Evolutionary conservation across 2,113 vertebrate genomes (phyloP), one percentile per base, ranked within the genome.

Genomic region (Albula glossodonta): DNA sequence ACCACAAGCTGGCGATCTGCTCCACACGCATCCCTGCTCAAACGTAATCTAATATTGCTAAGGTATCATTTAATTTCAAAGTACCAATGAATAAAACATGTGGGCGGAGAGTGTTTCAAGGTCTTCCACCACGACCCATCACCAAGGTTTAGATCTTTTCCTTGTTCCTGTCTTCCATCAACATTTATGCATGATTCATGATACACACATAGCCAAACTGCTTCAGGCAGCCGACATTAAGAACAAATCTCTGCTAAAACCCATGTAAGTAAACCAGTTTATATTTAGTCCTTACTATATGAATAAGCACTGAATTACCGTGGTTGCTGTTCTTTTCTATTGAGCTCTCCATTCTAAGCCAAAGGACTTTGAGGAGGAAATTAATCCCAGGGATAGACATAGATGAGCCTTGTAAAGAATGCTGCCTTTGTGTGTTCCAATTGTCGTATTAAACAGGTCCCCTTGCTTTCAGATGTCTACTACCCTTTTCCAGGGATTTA

Each of bases 241-340:
- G 80, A 60, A 78, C 81, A 77, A 78, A 80, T 66, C 74, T 41
- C 74, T 80, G 22, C 48, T 19, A 51, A 19, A 66, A 66, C 66
- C 15, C 8, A 50, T 66, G 53, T 41, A 87, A 84, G 53, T 63
- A 84, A 80, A 87, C 74, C 19, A 12, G 79, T 83, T 41, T 51
- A 86, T 66, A 84, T 83, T 84, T 83, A 81, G 13, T 52, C 78
- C 25, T 80, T n/a, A 6, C 49, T 80, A 25, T 83, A 77, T 83
- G 53, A 52, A 84, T 1, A 49, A n/a, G 70, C 25, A 77, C 70
- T 77, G 70, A 77, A 41, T 41, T 22, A 60, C 56, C 56, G 11
- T 60, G 56, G 3, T 60, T 60, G 12, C 11, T 60, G 60, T 66
- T 22, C 15, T 66, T 66, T 66, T 66, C 7, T 19, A 22, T 19